Conservation (phyloP, 2,888 invertebrate genomes). For the Maniola hyperantus region DNA sequence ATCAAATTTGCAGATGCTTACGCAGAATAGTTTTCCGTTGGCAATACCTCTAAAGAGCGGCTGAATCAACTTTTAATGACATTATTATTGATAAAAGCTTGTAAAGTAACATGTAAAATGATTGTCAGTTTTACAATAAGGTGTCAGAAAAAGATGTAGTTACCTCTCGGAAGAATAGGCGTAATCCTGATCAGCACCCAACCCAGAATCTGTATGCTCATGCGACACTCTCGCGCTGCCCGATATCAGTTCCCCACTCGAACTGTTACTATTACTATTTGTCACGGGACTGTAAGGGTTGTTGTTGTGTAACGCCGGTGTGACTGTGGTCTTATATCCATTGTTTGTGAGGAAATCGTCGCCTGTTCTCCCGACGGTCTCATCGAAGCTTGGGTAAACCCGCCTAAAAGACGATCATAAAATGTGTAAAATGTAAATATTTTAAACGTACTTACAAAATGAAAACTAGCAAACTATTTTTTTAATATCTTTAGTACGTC, state of each 20-base stretch:
- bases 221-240: slow-evolving; percentile 85
- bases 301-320: slow-evolving; percentile 69
- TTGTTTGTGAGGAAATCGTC: slow-evolving; percentile 75
- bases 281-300: slow-evolving; percentile 78
- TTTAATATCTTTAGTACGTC: too few species aligned
- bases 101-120: not conserved
- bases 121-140: not conserved
- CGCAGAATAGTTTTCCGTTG: not conserved
- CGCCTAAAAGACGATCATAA: slow-evolving; percentile 55
- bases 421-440: not conserved
- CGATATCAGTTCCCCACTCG: slow-evolving; percentile 77
- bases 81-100: not conserved
- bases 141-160: slow-evolving; percentile 1
- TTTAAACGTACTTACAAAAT: not conserved
- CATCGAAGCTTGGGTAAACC: slow-evolving; percentile 72
- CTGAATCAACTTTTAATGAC: too few species aligned
- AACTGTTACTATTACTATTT: slow-evolving; percentile 79
- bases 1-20: not conserved
- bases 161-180: slow-evolving; percentile 87
- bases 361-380: slow-evolving; percentile 58
- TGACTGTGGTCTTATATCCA: slow-evolving; percentile 70
- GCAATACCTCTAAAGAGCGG: not conserved
- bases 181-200: slow-evolving; percentile 90
- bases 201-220: slow-evolving; percentile 89
- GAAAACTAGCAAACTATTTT: not conserved